phyloP scores from a whole-genome alignment of 2,797 vertebrate genomes.

The Kryptolebias ocellatus region DNA sequence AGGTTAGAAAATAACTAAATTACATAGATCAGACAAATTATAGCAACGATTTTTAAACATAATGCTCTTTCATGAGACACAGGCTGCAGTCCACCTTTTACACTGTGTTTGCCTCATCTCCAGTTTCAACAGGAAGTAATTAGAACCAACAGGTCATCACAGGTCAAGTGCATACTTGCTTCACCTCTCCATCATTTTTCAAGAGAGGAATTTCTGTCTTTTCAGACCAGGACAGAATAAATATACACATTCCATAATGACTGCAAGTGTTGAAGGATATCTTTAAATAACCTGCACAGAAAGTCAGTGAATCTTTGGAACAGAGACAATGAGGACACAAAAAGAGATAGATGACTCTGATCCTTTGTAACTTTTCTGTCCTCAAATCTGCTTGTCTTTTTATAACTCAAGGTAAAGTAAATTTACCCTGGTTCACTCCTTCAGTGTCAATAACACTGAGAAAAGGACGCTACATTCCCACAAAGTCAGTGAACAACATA shows the following conservation, averaged over 20 bases:
- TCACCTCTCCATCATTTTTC: conserved; percentile 75
- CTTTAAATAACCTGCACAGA: conserved; percentile 48
- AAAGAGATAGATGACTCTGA: conserved; percentile 35
- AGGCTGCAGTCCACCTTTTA: conserved; percentile 40
- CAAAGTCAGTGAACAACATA: not conserved
- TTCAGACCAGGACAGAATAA: conserved; percentile 62
- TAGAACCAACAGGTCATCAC: conserved; percentile 70
- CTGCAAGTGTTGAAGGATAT: conserved; percentile 34
- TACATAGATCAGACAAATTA: conserved; percentile 17
- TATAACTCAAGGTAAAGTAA: conserved; percentile 29
- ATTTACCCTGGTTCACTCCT: conserved; percentile 18
- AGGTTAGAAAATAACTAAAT: conserved; percentile 25
- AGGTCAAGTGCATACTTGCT: conserved; percentile 69
- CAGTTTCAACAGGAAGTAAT: conserved; percentile 77
- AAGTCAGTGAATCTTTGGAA: conserved; percentile 65
- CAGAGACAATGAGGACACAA: conserved; percentile 53
- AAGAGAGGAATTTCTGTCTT: conserved; percentile 70
- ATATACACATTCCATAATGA: conserved; percentile 46
- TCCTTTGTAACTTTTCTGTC: conserved; percentile 29
- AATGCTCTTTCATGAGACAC: conserved; percentile 29
- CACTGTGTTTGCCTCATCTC: conserved; percentile 51
- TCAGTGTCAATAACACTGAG: conserved; percentile 11
- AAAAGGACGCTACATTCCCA: conserved; percentile 4
- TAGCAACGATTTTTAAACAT: conserved; percentile 24
- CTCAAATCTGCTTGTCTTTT: conserved; percentile 37